Evolutionary conservation across 2,888 invertebrate species (phyloP).

Genomic region (Phaedon cochleariae): DNA sequence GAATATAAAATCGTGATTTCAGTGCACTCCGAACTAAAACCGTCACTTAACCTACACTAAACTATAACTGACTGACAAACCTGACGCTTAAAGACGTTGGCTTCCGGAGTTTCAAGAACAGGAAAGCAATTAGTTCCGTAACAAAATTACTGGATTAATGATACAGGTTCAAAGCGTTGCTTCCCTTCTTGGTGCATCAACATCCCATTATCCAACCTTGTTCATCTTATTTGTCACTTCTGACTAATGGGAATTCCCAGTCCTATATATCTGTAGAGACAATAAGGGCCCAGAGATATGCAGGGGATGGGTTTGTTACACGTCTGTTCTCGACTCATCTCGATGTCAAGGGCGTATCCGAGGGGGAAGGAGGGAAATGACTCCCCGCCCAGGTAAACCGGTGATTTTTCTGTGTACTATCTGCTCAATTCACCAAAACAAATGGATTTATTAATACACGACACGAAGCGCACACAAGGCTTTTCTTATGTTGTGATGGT

Average conservation of each 20-base stretch:
- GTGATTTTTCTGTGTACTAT: no score
- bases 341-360: no score
- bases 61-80: slow-evolving; percentile 9
- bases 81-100: neutral
- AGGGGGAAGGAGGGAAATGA: no score
- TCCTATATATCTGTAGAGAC: neutral
- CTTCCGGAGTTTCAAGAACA: slow-evolving; percentile 14
- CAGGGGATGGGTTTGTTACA: no score
- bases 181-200: slow-evolving; percentile 7
- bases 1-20: no score
- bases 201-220: slow-evolving; percentile 1
- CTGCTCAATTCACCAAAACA: no score
- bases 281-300: neutral
- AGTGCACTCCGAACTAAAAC: neutral
- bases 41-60: neutral
- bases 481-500: no score
- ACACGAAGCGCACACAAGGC: no score
- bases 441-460: no score
- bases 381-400: no score
- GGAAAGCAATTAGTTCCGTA: slow-evolving; percentile 11
- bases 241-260: neutral
- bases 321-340: no score
- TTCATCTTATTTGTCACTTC: neutral
- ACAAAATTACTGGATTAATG: slow-evolving; percentile 20
- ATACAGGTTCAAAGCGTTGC: slow-evolving; percentile 3